Evolutionary conservation across 53 echinoderm and acorn worm genomes (phyloP).

Genomic region (Henricia sp.): DNA sequence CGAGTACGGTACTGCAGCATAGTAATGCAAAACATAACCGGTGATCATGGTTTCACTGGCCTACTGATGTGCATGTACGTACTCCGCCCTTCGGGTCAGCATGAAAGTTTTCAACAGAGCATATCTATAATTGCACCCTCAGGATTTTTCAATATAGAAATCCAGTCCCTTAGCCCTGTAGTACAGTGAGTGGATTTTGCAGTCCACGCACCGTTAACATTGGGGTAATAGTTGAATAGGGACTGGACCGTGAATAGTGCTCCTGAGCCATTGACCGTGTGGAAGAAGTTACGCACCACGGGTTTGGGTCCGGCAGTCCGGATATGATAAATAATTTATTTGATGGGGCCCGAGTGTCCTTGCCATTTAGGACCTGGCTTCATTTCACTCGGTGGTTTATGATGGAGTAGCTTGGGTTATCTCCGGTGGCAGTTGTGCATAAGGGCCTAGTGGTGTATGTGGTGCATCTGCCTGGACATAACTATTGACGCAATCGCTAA

Average conservation of each 20-base stretch:
- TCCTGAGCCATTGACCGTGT: neutral
- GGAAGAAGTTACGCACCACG: neutral
- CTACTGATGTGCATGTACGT: too few species aligned
- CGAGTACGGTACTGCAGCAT: too few species aligned
- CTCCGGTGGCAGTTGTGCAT: neutral
- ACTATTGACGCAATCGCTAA: neutral
- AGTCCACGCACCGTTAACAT: too few species aligned
- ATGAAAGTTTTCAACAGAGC: too few species aligned
- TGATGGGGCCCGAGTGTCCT: slow-evolving; percentile 1
- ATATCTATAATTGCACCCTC: too few species aligned
- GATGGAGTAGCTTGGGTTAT: neutral
- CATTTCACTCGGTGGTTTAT: neutral
- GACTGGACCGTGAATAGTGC: neutral
- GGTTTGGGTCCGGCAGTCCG: neutral
- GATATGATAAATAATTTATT: slow-evolving; percentile 38
- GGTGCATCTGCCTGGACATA: neutral
- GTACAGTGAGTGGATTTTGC: too few species aligned
- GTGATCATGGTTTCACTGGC: too few species aligned
- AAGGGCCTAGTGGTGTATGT: neutral
- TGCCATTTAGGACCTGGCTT: neutral
- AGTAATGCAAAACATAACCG: too few species aligned
- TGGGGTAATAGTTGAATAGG: too few species aligned
- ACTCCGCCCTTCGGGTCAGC: too few species aligned
- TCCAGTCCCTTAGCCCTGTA: too few species aligned
- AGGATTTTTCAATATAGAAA: too few species aligned